Base-by-base conservation (phyloP, 2,113 vertebrate species). In the Campylorhamphus procurvoides region DNA sequence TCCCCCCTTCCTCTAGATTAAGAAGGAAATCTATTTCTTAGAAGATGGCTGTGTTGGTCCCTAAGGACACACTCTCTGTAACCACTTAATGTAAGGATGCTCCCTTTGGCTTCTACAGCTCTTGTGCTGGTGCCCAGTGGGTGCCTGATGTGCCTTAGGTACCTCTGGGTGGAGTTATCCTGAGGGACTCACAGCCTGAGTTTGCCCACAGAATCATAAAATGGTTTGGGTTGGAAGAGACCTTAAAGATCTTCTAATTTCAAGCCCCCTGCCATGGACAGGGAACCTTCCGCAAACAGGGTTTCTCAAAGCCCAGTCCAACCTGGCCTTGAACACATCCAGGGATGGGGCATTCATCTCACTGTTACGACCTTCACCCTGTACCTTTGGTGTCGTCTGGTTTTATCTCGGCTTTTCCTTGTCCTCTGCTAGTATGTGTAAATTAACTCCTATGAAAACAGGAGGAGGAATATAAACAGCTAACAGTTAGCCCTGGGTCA, bases 111-210 rank as follows among this genome's bases (percentile, higher is more conserved):
- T 71, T 18, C 50, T n/a, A 20, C 5, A 55, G 27, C 24, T 63
- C 12, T 3, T 14, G 37, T 35, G 27, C 63, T 27, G 33, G 7
- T 66, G 17, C 29, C 29, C 40, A 15, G 4, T 33, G 18, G 24
- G 19, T 1, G 0, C 19, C 56, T 55, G 12, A 31, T n/a, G n/a
- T 1, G 2, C 39, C 46, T 53, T 29, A 6, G 9, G 7, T 73
- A 66, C 27, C 18, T 64, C 44, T 63, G 49, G 2, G n/a, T 37
- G 16, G 39, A 88, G 20, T 39, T 49, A 25, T 56, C 18, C 1
- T 4, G 27, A 78, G 53, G 7, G 5, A 64, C 7, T 59, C 6
- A 4, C 18, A 35, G 56, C 63, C 18, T 27, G 31, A 35, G 4
- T 52, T 71, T 76, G 12, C 19, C 18, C 3, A 0, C 7, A 16